phyloP scores from a whole-genome alignment of 1,140 invertebrate species.

The Philotrypesis tridentata region DNA sequence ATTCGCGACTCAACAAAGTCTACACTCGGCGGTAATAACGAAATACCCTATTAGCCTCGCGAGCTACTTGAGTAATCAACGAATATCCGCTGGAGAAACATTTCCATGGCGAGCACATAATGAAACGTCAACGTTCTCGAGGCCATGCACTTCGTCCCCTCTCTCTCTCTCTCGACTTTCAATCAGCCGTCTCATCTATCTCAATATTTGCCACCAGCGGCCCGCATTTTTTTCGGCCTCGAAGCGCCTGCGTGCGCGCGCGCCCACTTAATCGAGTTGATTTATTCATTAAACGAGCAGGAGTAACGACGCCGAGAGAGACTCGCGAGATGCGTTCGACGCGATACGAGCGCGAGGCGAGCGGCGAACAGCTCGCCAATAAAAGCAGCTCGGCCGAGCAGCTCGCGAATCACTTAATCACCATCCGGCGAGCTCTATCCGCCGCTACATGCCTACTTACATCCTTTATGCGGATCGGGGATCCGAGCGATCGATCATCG shows the following conservation, averaged over 20 bases:
- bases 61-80: too few relatives aligned
- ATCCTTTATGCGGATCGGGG: neutral
- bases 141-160: neutral
- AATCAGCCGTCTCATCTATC: neutral
- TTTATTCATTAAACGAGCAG: slow-evolving; percentile 19
- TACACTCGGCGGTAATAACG: too few relatives aligned
- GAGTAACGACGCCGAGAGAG: slow-evolving; percentile 2
- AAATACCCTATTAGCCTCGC: too few relatives aligned
- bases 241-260: too few relatives aligned
- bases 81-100: neutral
- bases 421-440: neutral
- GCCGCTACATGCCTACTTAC: neutral
- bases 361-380: neutral
- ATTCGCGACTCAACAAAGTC: too few relatives aligned
- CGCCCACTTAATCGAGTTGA: slow-evolving; percentile 22
- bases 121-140: neutral
- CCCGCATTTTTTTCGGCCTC: neutral
- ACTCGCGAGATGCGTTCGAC: neutral
- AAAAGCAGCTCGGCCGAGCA: too few relatives aligned
- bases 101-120: neutral
- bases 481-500: slow-evolving; percentile 17
- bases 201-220: neutral
- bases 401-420: neutral
- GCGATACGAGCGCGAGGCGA: neutral
- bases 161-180: neutral